These are phyloP conservation scores for Nibea albiflora DNA, from an alignment of 2,113 vertebrate species.

Conservation along the genomic window DNA sequence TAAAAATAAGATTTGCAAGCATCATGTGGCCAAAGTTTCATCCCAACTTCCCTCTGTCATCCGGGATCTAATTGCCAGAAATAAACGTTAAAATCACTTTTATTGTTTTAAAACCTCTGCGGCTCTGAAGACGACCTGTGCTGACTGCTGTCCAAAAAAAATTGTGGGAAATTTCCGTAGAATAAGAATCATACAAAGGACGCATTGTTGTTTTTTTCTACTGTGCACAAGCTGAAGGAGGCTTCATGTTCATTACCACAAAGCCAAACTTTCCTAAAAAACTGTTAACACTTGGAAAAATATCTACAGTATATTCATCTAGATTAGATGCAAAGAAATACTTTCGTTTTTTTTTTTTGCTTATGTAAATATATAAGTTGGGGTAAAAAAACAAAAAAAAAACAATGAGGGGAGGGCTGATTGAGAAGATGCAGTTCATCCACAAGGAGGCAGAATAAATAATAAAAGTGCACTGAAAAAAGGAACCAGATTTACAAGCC, in stretches of 20 bases:
- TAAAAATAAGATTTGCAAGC: background rate
- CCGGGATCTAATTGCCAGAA: background rate
- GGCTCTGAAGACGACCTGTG: background rate
- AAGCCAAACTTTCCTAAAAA: slow-evolving; percentile 53
- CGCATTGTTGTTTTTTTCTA: background rate
- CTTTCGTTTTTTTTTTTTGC: slow-evolving; percentile 1
- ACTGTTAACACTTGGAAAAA: slow-evolving; percentile 49
- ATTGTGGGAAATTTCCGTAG: slow-evolving; percentile 9
- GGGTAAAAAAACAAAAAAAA: slow-evolving; percentile 5
- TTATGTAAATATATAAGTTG: slow-evolving; percentile 23
- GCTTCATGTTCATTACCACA: background rate
- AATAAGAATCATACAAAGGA: slow-evolving; percentile 38
- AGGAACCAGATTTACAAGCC: slow-evolving; percentile 58
- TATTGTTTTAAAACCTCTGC: background rate
- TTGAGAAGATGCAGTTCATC: slow-evolving; percentile 31
- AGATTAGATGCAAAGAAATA: slow-evolving; percentile 5
- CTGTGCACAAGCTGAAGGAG: slow-evolving; percentile 8
- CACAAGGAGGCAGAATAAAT: slow-evolving; percentile 25
- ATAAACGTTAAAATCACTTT: background rate
- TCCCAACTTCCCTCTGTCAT: background rate
- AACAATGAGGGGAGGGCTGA: slow-evolving; percentile 10
- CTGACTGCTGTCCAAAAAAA: background rate
- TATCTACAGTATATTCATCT: slow-evolving; percentile 53
- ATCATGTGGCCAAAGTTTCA: background rate
- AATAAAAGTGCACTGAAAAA: slow-evolving; percentile 42